A percentile compares a stretch with the other conserved stretches of the same genome.
Conservation (phyloP, 2,113 vertebrate species). For the Ictalurus furcatus region DNA sequence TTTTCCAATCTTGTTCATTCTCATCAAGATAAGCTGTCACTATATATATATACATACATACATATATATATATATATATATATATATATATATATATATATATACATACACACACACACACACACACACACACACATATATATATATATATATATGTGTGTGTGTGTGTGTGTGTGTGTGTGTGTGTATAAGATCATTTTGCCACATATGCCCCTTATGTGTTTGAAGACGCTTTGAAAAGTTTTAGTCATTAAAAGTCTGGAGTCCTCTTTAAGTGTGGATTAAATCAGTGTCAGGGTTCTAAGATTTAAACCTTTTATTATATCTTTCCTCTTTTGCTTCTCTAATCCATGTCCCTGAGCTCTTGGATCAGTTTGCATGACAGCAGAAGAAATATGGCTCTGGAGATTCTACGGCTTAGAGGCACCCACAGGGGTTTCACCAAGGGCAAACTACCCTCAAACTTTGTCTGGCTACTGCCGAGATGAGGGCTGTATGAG, state of each 20-base stretch:
- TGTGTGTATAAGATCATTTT: background rate
- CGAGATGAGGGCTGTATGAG: background rate
- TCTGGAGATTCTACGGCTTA: constrained; percentile 45
- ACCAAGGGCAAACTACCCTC: constrained; percentile 42
- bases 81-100: too few species aligned
- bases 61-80: too few species aligned
- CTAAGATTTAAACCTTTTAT: constrained; percentile 34
- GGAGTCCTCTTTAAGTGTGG: constrained; percentile 14
- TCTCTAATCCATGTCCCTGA: constrained; percentile 51
- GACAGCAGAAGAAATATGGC: constrained; percentile 24
- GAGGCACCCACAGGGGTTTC: constrained; percentile 34
- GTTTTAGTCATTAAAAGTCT: constrained; percentile 20
- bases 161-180: background rate
- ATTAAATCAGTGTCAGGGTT: constrained; percentile 28
- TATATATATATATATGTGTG: too few species aligned
- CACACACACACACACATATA: too few species aligned
- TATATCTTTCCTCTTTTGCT: constrained; percentile 23
- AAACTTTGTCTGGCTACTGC: background rate
- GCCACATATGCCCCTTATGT: constrained; percentile 4
- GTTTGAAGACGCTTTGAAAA: constrained; percentile 34
- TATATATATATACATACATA: too few species aligned
- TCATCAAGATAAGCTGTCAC: background rate
- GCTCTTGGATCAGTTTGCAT: constrained; percentile 37
- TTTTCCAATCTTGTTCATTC: background rate
- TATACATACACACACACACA: background rate